phyloP scores from a whole-genome alignment of 2,113 vertebrate genomes.

The Suricata suricatta region DNA sequence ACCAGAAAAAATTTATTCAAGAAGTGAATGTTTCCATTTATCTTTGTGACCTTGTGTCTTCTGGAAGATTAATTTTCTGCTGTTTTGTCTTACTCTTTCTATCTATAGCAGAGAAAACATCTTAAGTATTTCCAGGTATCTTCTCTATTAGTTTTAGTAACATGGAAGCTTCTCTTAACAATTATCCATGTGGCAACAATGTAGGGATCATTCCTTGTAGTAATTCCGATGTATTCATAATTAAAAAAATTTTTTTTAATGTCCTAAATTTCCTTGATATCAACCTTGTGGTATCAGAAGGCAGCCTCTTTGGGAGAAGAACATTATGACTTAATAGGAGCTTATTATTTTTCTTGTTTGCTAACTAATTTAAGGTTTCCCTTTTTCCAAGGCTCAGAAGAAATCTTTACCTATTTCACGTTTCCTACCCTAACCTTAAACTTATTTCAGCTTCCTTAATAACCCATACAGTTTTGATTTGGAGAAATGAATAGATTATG shows the following conservation, averaged over 20 bases:
- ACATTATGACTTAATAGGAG: neutral
- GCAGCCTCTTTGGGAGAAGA: neutral
- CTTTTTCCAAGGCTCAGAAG: neutral
- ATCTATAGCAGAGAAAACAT: neutral
- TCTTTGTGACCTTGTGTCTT: neutral
- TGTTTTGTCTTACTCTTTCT: neutral
- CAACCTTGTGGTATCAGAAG: neutral
- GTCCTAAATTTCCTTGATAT: neutral
- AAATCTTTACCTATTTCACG: neutral
- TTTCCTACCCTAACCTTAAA: neutral
- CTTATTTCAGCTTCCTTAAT: neutral
- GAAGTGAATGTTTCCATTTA: neutral
- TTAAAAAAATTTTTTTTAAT: neutral
- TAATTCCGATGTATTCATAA: neutral
- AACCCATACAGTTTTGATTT: neutral
- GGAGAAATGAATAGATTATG: neutral
- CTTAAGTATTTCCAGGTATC: neutral
- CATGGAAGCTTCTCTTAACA: neutral
- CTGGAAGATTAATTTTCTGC: neutral
- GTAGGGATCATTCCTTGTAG: neutral
- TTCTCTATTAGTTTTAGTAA: neutral
- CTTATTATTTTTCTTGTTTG: neutral
- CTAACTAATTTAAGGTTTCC: neutral
- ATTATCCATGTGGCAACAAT: neutral
- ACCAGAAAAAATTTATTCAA: neutral